Conservation (phyloP, 2,888 invertebrate species). For the Drosophila meridiana region DNA sequence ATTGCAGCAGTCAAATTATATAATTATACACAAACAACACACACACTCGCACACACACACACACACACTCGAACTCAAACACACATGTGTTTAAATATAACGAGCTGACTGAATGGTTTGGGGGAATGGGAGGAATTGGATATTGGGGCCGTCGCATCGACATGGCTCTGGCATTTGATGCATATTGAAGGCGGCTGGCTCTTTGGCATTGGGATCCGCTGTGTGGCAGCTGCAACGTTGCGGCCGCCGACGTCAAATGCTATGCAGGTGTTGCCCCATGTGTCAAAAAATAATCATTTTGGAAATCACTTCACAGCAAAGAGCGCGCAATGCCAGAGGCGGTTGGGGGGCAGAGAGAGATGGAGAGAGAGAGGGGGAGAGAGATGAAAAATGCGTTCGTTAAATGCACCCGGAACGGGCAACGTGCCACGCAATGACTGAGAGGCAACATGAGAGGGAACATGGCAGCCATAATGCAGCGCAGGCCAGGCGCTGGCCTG, state of each 20-base stretch:
- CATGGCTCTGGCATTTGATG: slow-evolving; percentile 46
- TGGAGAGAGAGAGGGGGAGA: background rate
- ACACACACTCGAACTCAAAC: slow-evolving; percentile 10
- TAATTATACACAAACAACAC: slow-evolving; percentile 73
- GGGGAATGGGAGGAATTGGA: background rate
- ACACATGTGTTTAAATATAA: slow-evolving; percentile 12
- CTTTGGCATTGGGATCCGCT: slow-evolving; percentile 35
- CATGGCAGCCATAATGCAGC: slow-evolving; percentile 24
- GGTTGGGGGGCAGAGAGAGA: no score
- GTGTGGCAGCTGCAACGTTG: slow-evolving; percentile 68
- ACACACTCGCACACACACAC: slow-evolving; percentile 26
- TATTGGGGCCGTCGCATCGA: slow-evolving; percentile 28
- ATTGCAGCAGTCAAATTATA: slow-evolving; percentile 81
- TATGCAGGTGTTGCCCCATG: slow-evolving; percentile 78
- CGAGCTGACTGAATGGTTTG: background rate
- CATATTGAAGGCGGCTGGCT: slow-evolving; percentile 47
- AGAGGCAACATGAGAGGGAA: background rate
- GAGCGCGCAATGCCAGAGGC: background rate
- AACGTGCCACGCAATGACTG: slow-evolving; percentile 20
- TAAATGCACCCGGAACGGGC: slow-evolving; percentile 54
- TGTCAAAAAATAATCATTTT: slow-evolving; percentile 80
- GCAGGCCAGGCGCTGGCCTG: slow-evolving; percentile 24
- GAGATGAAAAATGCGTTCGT: slow-evolving; percentile 74
- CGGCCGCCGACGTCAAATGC: slow-evolving; percentile 49
- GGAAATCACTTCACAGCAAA: slow-evolving; percentile 72